phyloP scores from a whole-genome alignment of 1,140 invertebrate genomes.

The Chironomus tepperi region DNA sequence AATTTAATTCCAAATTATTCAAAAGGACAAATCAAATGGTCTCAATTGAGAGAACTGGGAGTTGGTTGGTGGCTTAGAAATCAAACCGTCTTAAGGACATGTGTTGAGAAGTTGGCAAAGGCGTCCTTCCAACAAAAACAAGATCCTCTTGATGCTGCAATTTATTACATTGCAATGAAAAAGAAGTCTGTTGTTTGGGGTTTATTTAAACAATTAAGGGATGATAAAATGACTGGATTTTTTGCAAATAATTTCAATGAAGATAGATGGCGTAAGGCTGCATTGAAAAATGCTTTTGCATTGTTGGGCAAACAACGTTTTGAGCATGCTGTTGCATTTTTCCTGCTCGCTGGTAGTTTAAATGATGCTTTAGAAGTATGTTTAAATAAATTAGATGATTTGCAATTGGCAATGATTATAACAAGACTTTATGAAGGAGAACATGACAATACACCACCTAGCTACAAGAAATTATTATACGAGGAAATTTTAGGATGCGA shows the following conservation, averaged over 20 bases:
- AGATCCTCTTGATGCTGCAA: slow-evolving; percentile 93
- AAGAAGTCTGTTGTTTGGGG: slow-evolving; percentile 97
- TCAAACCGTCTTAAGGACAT: slow-evolving; percentile 68
- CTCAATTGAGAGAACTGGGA: slow-evolving; percentile 82
- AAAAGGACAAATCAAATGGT: slow-evolving; percentile 80
- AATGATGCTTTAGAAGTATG: slow-evolving; percentile 89
- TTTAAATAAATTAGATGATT: slow-evolving; percentile 86
- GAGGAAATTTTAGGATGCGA: slow-evolving; percentile 71
- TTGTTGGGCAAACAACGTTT: slow-evolving; percentile 92
- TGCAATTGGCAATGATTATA: slow-evolving; percentile 93
- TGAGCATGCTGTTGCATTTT: slow-evolving; percentile 89
- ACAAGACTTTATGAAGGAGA: slow-evolving; percentile 82
- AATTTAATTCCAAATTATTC: slow-evolving; percentile 81
- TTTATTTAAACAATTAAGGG: slow-evolving; percentile 77
- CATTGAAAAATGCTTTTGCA: slow-evolving; percentile 95
- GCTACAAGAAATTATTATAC: slow-evolving; percentile 65
- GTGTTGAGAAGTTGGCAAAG: slow-evolving; percentile 92
- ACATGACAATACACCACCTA: slow-evolving; percentile 60
- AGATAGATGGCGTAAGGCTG: slow-evolving; percentile 92
- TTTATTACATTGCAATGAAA: slow-evolving; percentile 97
- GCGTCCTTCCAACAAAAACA: slow-evolving; percentile 79
- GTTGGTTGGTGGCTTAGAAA: slow-evolving; percentile 96
- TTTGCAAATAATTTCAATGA: slow-evolving; percentile 92
- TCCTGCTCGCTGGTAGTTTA: slow-evolving; percentile 85
- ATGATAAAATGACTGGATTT: slow-evolving; percentile 90